These are phyloP conservation scores for Crenuchus spilurus DNA, from an alignment of 2,797 vertebrate genomes.

Conservation along the genomic window DNA sequence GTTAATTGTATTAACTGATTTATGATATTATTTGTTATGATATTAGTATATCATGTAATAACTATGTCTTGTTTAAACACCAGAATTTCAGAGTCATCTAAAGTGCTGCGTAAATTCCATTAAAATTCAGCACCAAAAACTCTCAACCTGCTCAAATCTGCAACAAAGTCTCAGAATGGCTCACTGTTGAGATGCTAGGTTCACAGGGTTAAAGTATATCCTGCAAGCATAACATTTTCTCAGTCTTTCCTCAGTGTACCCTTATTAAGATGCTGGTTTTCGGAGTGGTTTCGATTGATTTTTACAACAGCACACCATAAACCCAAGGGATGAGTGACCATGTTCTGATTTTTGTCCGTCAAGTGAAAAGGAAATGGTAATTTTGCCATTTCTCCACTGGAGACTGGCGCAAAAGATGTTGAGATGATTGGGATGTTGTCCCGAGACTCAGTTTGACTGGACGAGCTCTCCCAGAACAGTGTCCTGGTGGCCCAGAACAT, in stretches of 20 bases:
- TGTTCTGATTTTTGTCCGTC: not conserved
- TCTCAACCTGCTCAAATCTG: too few species aligned
- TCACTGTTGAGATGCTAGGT: too few species aligned
- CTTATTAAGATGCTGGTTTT: not conserved
- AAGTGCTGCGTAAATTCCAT: too few species aligned
- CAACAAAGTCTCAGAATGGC: too few species aligned
- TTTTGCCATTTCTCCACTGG: conserved; percentile 20
- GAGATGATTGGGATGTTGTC: conserved; percentile 21
- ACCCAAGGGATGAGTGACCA: not conserved
- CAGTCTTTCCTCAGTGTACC: not conserved
- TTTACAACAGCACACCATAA: not conserved
- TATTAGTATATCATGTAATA: too few species aligned
- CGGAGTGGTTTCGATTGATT: conserved; percentile 8
- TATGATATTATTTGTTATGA: too few species aligned
- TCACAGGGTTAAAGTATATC: not conserved
- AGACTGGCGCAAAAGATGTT: not conserved
- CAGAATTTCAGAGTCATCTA: too few species aligned
- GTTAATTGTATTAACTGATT: too few species aligned
- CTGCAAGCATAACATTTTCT: too few species aligned
- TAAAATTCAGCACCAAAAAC: too few species aligned
- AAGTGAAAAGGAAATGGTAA: conserved; percentile 7
- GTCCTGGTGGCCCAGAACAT: conserved; percentile 27
- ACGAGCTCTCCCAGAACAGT: conserved; percentile 2
- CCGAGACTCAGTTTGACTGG: conserved; percentile 15
- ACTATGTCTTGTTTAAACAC: too few species aligned